Evolutionary conservation across 2,113 vertebrate species (phyloP).

Genomic region (Coptodon bakossiorum): DNA sequence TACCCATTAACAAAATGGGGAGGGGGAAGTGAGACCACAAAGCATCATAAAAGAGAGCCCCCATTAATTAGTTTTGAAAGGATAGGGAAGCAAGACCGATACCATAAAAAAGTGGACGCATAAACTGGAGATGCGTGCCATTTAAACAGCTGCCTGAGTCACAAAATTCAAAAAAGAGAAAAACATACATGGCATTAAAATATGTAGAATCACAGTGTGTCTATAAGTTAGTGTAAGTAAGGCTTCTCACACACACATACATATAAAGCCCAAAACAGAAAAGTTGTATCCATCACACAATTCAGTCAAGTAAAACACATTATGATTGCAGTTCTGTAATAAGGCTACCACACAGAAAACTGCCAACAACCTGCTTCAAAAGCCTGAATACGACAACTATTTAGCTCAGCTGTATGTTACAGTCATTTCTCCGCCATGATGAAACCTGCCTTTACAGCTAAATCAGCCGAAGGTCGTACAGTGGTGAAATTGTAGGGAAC

Average conservation of each 20-base stretch:
- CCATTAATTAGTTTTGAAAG: neutral
- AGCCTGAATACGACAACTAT: neutral
- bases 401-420: neutral
- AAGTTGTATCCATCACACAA: neutral
- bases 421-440: neutral
- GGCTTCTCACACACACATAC: neutral
- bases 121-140: neutral
- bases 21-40: neutral
- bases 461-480: neutral
- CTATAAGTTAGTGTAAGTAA: neutral
- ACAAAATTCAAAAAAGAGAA: neutral
- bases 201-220: neutral
- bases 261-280: neutral
- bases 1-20: neutral
- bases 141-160: neutral
- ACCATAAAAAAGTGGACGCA: neutral
- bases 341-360: fast-evolving
- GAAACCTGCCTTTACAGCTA: neutral
- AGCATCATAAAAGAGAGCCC: neutral
- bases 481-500: neutral
- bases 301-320: neutral
- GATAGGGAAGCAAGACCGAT: neutral
- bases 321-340: neutral
- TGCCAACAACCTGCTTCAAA: neutral
- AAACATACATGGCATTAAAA: neutral